Conservation (phyloP, 2,113 vertebrate species). For the Bucco capensis region DNA sequence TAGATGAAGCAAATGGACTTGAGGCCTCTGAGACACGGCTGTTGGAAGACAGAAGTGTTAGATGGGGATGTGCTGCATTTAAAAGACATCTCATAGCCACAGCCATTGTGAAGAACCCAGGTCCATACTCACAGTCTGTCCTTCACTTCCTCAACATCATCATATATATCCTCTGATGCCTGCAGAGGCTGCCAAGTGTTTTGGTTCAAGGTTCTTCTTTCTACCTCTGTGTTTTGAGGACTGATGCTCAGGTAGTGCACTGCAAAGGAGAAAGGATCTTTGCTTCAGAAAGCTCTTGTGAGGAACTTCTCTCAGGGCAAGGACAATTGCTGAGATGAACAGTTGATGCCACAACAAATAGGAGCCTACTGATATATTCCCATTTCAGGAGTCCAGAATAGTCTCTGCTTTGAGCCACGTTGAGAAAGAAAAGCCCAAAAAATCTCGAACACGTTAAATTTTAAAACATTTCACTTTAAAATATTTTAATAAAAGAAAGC, state of each 20-base stretch:
- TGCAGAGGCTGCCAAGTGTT: neutral
- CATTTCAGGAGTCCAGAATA: neutral
- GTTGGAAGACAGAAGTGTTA: conserved; percentile 19
- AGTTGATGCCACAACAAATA: neutral
- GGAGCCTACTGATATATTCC: neutral
- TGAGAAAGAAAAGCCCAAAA: neutral
- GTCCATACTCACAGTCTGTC: conserved; percentile 46
- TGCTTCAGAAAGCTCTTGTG: neutral
- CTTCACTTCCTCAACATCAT: conserved; percentile 37
- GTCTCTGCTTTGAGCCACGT: neutral
- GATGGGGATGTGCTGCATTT: neutral
- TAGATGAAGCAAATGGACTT: conserved; percentile 12
- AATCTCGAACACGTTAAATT: too few species aligned
- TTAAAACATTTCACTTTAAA: neutral
- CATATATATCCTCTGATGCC: conserved; percentile 55
- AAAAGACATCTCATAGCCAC: neutral
- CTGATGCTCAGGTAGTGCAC: conserved; percentile 66
- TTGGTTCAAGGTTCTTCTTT: conserved; percentile 66
- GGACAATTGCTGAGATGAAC: neutral
- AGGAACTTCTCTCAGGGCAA: neutral
- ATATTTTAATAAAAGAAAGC: neutral
- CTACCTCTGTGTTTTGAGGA: conserved; percentile 65
- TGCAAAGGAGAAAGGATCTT: conserved; percentile 37
- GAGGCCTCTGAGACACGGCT: conserved; percentile 20
- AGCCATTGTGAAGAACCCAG: neutral